Evolutionary conservation across 30 jellyfish, hydroid and myxozoan species (phyloP).

Genomic region (Phacellophora camtschatica): DNA sequence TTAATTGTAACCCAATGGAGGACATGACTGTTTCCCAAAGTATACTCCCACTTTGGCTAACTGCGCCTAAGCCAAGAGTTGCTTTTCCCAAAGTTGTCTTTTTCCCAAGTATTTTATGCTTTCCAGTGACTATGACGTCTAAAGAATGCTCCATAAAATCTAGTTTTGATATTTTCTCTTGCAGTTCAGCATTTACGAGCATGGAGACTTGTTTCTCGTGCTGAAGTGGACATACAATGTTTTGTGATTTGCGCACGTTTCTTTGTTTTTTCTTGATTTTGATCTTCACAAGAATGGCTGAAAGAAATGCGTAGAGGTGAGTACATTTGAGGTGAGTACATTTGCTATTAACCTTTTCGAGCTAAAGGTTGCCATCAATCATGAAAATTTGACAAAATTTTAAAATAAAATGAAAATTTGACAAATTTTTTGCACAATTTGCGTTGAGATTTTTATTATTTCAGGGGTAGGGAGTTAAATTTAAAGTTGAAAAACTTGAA

Average conservation of each 20-base stretch:
- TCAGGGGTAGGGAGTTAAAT: no score
- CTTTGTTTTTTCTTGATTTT: conserved; percentile 32
- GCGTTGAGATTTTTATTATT: no score
- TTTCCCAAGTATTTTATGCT: conserved; percentile 37
- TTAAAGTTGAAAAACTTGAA: no score
- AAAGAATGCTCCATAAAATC: conserved; percentile 11
- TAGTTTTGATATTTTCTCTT: neutral
- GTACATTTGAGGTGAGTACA: no score
- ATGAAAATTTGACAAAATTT: no score
- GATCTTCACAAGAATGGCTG: conserved; percentile 38
- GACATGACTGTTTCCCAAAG: conserved; percentile 34
- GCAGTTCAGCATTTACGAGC: conserved; percentile 14
- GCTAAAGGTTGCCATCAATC: no score
- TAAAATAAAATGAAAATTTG: no score
- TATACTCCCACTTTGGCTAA: neutral
- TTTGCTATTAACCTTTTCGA: no score
- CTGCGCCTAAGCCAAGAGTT: conserved; percentile 26
- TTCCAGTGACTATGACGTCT: conserved; percentile 44
- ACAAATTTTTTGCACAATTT: no score
- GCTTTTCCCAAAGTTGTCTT: conserved; percentile 10
- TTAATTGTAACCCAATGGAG: conserved; percentile 11
- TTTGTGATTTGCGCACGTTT: neutral
- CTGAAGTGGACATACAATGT: neutral
- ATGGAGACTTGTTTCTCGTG: neutral
- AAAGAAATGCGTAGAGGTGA: no score